phyloP scores from a whole-genome alignment of 2,797 vertebrate species.

The Dendrocincla fuliginosa region DNA sequence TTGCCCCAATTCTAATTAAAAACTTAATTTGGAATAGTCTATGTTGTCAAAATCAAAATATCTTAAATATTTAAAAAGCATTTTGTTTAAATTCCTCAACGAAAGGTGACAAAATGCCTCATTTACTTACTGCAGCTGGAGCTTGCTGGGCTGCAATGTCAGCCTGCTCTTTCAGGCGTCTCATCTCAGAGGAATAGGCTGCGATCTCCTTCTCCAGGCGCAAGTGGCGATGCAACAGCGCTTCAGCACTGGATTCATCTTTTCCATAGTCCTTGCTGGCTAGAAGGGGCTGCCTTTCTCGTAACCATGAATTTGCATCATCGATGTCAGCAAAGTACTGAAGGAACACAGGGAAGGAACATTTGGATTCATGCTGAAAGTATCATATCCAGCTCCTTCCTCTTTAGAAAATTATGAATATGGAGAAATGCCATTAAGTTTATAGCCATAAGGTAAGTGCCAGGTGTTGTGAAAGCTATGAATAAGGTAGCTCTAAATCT shows the following conservation, averaged over 20 bases:
- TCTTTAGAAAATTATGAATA: background rate
- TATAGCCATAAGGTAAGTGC: background rate
- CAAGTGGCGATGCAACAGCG: slow-evolving; percentile 81
- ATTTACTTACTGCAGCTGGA: slow-evolving; percentile 74
- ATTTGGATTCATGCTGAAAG: background rate
- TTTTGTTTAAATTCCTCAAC: background rate
- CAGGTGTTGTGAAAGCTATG: background rate
- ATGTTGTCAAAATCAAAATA: background rate
- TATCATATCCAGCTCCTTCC: background rate
- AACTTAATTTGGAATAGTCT: background rate
- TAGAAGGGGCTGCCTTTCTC: slow-evolving; percentile 79
- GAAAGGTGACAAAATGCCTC: background rate
- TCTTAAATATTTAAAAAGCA: background rate
- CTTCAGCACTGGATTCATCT: slow-evolving; percentile 77
- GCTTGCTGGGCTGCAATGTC: slow-evolving; percentile 71
- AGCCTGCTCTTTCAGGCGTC: slow-evolving; percentile 80
- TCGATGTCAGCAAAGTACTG: slow-evolving; percentile 85
- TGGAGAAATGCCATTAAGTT: background rate
- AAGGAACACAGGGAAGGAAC: background rate
- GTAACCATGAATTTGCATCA: slow-evolving; percentile 84
- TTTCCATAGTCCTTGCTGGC: slow-evolving; percentile 80
- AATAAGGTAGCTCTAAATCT: background rate
- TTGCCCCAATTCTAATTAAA: background rate
- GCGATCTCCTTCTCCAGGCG: slow-evolving; percentile 79
- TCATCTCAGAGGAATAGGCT: slow-evolving; percentile 80